Percentiles rank a stretch among this genome's conserved stretches.
These are phyloP conservation scores for western clawed frog (Xenopus tropicalis) DNA, from an alignment of 2,113 vertebrate genomes.

Conservation along the genomic window DNA sequence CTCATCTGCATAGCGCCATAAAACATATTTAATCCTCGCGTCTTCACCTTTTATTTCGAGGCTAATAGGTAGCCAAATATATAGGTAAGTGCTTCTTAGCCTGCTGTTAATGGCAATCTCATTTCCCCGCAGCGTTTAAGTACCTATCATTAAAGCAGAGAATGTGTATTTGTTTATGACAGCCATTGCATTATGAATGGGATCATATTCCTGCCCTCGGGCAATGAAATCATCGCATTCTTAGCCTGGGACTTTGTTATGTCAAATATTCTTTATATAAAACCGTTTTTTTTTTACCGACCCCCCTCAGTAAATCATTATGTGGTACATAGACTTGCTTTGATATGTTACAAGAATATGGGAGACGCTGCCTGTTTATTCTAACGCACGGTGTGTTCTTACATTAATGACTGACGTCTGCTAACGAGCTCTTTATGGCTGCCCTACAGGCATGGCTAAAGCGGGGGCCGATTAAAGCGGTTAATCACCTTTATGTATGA, in stretches of 20 bases:
- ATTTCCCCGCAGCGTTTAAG: conserved; percentile 40
- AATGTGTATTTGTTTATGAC: conserved; percentile 42
- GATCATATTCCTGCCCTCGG: conserved; percentile 12
- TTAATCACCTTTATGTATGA: too few relatives aligned
- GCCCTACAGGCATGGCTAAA: too few relatives aligned
- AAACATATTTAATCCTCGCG: conserved; percentile 37
- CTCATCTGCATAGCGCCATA: conserved; percentile 35
- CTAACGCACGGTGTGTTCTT: too few relatives aligned
- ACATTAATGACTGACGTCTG: too few relatives aligned
- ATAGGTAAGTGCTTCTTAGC: conserved; percentile 37
- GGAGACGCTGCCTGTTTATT: too few relatives aligned
- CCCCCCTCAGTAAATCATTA: conserved; percentile 7
- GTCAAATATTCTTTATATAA: conserved; percentile 7
- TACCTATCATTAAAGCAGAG: conserved; percentile 30
- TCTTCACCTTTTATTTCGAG: conserved; percentile 34
- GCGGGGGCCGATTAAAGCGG: too few relatives aligned
- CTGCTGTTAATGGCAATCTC: conserved; percentile 30
- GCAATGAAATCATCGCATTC: conserved; percentile 9
- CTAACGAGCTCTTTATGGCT: too few relatives aligned
- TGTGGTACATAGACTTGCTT: neutral
- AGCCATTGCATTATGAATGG: conserved; percentile 30
- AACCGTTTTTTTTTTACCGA: neutral
- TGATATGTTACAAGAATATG: neutral
- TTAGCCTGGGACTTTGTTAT: conserved; percentile 11
- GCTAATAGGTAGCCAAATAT: conserved; percentile 37